These are phyloP conservation scores for Lasiurus borealis DNA, from an alignment of 2,113 vertebrate genomes.

Conservation along the genomic window DNA sequence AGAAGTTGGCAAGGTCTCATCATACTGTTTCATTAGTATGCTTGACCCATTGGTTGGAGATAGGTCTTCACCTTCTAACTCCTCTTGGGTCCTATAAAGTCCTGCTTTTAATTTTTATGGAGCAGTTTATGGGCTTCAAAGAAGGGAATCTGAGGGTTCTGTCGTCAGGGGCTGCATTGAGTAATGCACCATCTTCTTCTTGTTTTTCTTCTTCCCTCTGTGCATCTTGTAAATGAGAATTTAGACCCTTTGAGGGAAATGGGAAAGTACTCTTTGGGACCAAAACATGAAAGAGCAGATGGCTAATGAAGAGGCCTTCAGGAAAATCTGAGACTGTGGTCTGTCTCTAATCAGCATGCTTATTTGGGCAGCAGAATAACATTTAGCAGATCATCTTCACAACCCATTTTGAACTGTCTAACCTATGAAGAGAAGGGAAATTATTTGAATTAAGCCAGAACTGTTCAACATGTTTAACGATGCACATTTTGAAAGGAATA, in stretches of 20 bases:
- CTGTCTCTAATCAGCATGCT: constrained; percentile 42
- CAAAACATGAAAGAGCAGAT: constrained; percentile 40
- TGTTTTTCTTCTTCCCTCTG: constrained; percentile 38
- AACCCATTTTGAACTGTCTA: neutral
- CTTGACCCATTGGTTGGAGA: constrained; percentile 14
- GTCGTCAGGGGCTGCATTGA: constrained; percentile 72
- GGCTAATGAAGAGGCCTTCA: neutral
- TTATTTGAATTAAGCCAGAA: constrained; percentile 21
- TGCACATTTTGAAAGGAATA: constrained; percentile 20
- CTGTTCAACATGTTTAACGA: neutral
- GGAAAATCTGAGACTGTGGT: constrained; percentile 50
- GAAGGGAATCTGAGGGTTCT: neutral
- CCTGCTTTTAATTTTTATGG: constrained; percentile 79
- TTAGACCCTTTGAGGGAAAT: constrained; percentile 16
- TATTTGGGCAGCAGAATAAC: neutral
- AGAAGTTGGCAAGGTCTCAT: constrained; percentile 67
- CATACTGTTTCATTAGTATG: constrained; percentile 68
- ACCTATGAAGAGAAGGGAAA: neutral
- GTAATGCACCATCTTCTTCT: constrained; percentile 63
- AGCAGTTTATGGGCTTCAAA: constrained; percentile 70
- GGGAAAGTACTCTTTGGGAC: neutral
- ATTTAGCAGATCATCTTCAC: constrained; percentile 29
- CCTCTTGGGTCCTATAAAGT: constrained; percentile 69
- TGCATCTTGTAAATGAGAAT: constrained; percentile 67
- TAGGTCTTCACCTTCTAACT: constrained; percentile 50